Base-by-base conservation (phyloP, 2,113 vertebrate genomes). In the Alosa alosa region DNA sequence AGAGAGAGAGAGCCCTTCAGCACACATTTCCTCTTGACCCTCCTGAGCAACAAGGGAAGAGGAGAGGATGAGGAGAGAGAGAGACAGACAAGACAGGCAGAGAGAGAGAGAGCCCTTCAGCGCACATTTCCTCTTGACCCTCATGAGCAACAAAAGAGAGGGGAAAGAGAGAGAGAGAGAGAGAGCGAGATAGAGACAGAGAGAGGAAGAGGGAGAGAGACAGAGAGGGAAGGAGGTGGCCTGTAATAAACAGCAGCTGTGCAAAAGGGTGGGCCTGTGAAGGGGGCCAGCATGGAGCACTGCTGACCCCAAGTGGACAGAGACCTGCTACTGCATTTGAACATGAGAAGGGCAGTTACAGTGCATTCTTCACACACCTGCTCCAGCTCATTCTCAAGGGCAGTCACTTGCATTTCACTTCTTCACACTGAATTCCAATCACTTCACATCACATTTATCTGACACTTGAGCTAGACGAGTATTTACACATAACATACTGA, bases 221-320 rank as follows among this genome's bases (percentile, higher is more conserved):
- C 11, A 15, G 1, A 6, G 11, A 18, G 55, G n/a, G 18, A 47
- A 81, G 78, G 50, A 75, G 49, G 44, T 47, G 72, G 68, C 11
- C 10, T 82, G 85, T 85, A 86, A 88, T 83, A 50, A 87, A 55
- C 52, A 22, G 81, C 85, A 90, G 83, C 72, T 85, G 82, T 83
- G 84, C 20, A 72, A 13, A 81, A 17, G 84, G 85, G 83, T 9
- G 84, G 83, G 85, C 82, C 60, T 10, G 39, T 8, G 10, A 39
- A 10, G 3, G 13, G 0, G 10, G 0, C 11, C 45, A n/a, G 7
- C 20, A 84, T 13, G 57, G 89, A 86, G 2, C 85, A 87, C 88
- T 72, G 86, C 41, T 57, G 81, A 86, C 86, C 83, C 64, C 72
- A 3, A 81, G 75, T 57, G 89, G 88, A 72, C 15, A 0, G 52